These are phyloP conservation scores for Hecatera dysodea DNA, from an alignment of 2,888 invertebrate species.

Conservation along the genomic window DNA sequence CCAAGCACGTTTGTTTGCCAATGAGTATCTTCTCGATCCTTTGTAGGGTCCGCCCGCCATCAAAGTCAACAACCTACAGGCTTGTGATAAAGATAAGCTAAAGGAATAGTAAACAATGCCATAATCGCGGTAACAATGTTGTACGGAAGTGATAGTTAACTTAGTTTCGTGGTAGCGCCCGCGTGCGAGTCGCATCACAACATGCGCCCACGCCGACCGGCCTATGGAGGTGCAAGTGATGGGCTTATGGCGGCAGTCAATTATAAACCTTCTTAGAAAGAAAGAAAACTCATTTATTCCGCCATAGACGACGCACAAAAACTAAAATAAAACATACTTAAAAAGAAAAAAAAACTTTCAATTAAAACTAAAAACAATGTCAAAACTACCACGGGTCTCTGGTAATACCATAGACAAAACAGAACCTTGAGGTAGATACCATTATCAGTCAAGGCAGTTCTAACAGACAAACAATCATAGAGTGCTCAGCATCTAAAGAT, in stretches of 20 bases:
- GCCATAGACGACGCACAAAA: too few relatives aligned
- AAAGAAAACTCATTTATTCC: too few relatives aligned
- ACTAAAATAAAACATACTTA: too few relatives aligned
- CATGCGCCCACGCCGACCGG: constrained; percentile 32
- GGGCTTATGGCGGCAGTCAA: constrained; percentile 8
- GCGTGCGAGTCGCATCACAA: constrained; percentile 46
- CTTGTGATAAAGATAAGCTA: constrained; percentile 9
- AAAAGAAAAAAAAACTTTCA: too few relatives aligned
- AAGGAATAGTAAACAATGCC: constrained; percentile 34
- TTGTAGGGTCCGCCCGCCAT: neutral
- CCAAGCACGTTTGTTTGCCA: neutral
- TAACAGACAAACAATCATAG: too few relatives aligned
- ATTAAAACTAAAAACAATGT: too few relatives aligned
- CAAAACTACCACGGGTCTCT: too few relatives aligned
- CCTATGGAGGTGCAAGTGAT: constrained; percentile 1
- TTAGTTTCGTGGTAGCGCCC: constrained; percentile 48
- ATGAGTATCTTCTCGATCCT: neutral
- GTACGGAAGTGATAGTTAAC: constrained; percentile 52
- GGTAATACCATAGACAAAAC: too few relatives aligned
- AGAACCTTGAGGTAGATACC: too few relatives aligned
- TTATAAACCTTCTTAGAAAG: too few relatives aligned
- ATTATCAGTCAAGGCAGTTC: too few relatives aligned
- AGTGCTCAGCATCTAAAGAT: too few relatives aligned
- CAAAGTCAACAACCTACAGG: neutral
- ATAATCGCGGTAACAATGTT: constrained; percentile 33